These are phyloP conservation scores for Sialia sialis DNA, from an alignment of 2,113 vertebrate species.

Conservation along the genomic window DNA sequence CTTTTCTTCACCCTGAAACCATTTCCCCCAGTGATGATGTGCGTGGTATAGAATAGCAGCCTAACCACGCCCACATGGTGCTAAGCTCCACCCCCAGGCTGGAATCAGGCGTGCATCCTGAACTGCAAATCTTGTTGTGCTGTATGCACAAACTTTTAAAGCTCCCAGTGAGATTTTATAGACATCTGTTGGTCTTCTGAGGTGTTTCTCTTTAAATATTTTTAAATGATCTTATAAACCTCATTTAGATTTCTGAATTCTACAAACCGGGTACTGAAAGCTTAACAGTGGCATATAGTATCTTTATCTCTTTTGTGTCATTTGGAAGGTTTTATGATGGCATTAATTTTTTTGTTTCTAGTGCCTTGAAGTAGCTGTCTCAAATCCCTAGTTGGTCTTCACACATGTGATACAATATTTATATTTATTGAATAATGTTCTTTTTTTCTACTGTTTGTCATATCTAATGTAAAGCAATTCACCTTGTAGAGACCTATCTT, in stretches of 20 bases:
- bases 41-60: rapidly evolving
- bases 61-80: no score
- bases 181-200: background rate
- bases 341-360: background rate
- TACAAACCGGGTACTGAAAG: background rate
- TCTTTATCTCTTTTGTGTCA: background rate
- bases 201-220: background rate
- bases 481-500: background rate
- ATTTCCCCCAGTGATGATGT: no score
- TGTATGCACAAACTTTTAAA: background rate
- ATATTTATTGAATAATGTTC: background rate
- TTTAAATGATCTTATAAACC: background rate
- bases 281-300: background rate
- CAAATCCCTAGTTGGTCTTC: background rate
- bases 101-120: background rate
- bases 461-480: background rate
- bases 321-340: background rate
- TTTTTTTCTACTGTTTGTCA: background rate
- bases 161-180: background rate
- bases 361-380: background rate
- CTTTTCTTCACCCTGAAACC: background rate
- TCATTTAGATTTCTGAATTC: background rate
- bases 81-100: rapidly evolving
- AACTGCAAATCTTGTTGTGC: background rate
- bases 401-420: background rate